phyloP scores from a whole-genome alignment of 2,888 invertebrate species.

The Hyppa rectilinea region DNA sequence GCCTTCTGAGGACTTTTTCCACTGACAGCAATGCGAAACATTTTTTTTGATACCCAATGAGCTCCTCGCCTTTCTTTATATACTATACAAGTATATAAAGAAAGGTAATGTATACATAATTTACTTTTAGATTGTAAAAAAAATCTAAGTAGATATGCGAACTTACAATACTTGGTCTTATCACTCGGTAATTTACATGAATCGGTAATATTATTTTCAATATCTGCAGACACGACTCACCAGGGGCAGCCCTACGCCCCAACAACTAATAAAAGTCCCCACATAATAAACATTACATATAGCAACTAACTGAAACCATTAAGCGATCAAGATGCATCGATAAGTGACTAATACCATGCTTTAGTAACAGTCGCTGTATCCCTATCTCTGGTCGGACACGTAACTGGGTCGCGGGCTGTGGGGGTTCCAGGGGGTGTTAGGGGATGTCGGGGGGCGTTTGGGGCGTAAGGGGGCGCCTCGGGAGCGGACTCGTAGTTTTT shows the following conservation, averaged over 20 bases:
- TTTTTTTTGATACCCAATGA: too few species aligned
- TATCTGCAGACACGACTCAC: not conserved
- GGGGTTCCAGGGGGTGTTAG: slow-evolving; percentile 59
- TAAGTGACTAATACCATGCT: slow-evolving; percentile 57
- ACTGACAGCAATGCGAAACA: too few species aligned
- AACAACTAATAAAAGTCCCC: slow-evolving; percentile 29
- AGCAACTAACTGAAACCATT: slow-evolving; percentile 55
- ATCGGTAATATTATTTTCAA: not conserved
- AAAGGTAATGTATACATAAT: too few species aligned
- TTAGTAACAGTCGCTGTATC: slow-evolving; percentile 60
- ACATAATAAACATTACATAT: slow-evolving; percentile 52
- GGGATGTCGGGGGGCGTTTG: slow-evolving; percentile 48
- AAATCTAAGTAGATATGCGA: too few species aligned
- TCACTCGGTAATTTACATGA: not conserved
- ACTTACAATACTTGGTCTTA: too few species aligned
- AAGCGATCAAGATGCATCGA: slow-evolving; percentile 61
- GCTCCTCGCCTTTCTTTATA: too few species aligned
- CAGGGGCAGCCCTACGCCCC: slow-evolving; percentile 1
- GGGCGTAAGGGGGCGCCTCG: slow-evolving; percentile 58
- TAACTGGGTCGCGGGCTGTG: slow-evolving; percentile 80
- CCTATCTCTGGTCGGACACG: slow-evolving; percentile 71
- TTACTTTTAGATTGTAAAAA: too few species aligned
- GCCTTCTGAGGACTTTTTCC: too few species aligned
- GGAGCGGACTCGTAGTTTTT: slow-evolving; percentile 82
- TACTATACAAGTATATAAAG: too few species aligned